Evolutionary conservation across 2,888 invertebrate species (phyloP).

Genomic region (Subacronicta megacephala): DNA sequence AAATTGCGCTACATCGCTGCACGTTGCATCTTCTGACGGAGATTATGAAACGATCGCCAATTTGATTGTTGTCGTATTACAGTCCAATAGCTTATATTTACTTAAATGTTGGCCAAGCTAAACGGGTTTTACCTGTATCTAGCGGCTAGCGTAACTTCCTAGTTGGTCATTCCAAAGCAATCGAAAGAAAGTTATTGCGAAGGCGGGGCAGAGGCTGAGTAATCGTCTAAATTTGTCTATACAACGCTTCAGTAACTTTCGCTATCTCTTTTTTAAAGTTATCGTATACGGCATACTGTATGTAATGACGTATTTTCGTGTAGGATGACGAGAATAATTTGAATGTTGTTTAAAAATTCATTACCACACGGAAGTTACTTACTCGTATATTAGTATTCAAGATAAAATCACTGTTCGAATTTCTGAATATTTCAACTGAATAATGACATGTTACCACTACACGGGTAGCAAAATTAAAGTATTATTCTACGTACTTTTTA

Average conservation of each 20-base stretch:
- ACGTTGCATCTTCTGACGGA: constrained; percentile 41
- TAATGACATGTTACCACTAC: neutral
- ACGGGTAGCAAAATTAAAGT: constrained; percentile 43
- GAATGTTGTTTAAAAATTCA: too few species aligned
- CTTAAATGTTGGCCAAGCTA: constrained; percentile 48
- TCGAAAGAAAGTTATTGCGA: constrained; percentile 66
- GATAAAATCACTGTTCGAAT: constrained; percentile 4
- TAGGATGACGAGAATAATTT: neutral
- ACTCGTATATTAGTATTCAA: neutral
- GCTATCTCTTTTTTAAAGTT: constrained; percentile 53
- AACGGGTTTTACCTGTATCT: constrained; percentile 53
- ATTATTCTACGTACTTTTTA: constrained; percentile 37
- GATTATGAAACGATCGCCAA: constrained; percentile 54
- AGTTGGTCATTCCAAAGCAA: constrained; percentile 61
- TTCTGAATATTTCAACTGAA: constrained; percentile 1
- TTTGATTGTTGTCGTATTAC: constrained; percentile 39
- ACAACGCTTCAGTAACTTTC: constrained; percentile 59
- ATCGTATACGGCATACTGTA: constrained; percentile 19
- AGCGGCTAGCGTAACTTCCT: constrained; percentile 51
- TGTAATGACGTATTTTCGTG: neutral
- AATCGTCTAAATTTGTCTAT: constrained; percentile 53
- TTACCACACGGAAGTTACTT: neutral
- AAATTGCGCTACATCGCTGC: constrained; percentile 43
- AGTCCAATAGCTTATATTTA: constrained; percentile 40
- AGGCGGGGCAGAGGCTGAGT: constrained; percentile 50